Evolutionary conservation across 2,113 vertebrate genomes (phyloP).

Genomic region (Herpetotheres cachinnans): DNA sequence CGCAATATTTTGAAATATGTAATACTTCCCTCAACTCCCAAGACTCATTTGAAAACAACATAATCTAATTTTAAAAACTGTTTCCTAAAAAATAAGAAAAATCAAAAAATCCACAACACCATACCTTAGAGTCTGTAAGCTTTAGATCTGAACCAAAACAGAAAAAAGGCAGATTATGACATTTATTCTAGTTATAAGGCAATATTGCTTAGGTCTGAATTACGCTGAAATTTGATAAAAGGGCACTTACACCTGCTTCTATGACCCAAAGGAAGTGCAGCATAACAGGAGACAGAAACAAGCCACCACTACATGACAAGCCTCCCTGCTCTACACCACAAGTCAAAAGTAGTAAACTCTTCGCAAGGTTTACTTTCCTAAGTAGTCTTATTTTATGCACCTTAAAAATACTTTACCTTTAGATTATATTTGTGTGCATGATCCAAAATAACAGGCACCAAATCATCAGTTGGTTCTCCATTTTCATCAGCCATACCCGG

Average conservation of each 20-base stretch:
- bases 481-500: constrained; percentile 87
- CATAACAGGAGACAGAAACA: neutral
- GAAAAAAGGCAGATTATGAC: neutral
- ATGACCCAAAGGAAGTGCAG: neutral
- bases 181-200: neutral
- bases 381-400: neutral
- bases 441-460: constrained; percentile 88
- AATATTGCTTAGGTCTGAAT: neutral
- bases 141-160: neutral
- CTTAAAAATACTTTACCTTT: constrained; percentile 78
- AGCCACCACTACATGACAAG: neutral
- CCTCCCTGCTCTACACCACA: neutral
- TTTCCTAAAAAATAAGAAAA: neutral
- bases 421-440: constrained; percentile 89
- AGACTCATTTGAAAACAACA: neutral
- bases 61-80: neutral
- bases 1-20: neutral
- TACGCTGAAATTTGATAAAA: neutral
- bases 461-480: constrained; percentile 83
- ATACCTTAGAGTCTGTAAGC: neutral
- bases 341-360: neutral
- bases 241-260: neutral
- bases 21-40: neutral
- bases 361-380: neutral
- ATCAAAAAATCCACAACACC: neutral